A percentile compares a stretch with the other conserved stretches of the same genome.
Evolutionary conservation across 2,888 invertebrate species (phyloP).

Genomic region (Lordiphosa andalusiaca): DNA sequence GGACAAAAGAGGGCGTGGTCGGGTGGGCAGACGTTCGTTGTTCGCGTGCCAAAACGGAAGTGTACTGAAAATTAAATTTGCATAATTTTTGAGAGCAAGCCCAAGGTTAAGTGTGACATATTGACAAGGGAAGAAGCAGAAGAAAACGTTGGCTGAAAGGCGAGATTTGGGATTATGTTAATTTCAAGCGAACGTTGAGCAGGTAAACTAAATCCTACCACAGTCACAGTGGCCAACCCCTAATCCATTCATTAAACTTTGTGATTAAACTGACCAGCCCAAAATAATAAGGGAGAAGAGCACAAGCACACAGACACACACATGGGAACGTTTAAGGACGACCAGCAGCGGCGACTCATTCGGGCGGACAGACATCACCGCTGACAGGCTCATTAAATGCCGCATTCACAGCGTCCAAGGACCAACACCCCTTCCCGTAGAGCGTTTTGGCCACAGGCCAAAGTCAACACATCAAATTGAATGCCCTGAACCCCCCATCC

Average conservation of each 20-base stretch:
- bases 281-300: slow-evolving; percentile 2
- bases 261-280: slow-evolving; percentile 70
- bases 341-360: not conserved
- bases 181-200: slow-evolving; percentile 9
- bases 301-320: slow-evolving; percentile 2
- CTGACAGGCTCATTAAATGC: slow-evolving; percentile 73
- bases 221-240: slow-evolving; percentile 19
- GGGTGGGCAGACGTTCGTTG: slow-evolving; percentile 4
- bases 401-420: slow-evolving; percentile 49
- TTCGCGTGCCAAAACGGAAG: slow-evolving; percentile 57
- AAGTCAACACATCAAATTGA: slow-evolving; percentile 62
- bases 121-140: slow-evolving; percentile 5
- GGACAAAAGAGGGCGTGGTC: slow-evolving; percentile 35
- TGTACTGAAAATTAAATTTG: slow-evolving; percentile 57
- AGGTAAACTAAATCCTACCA: not conserved
- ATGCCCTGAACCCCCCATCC: slow-evolving; percentile 19
- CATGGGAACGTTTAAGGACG: slow-evolving; percentile 6
- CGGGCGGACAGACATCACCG: slow-evolving; percentile 40
- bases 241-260: slow-evolving; percentile 74
- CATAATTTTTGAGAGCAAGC: slow-evolving; percentile 45
- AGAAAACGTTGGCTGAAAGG: not conserved
- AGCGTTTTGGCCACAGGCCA: slow-evolving; percentile 52
- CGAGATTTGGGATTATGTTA: not conserved
- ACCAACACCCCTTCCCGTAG: not conserved
- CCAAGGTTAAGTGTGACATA: slow-evolving; percentile 11